A percentile compares a stretch with the other conserved stretches of the same genome.
phyloP scores from a whole-genome alignment of 1,140 invertebrate species.

The Drosophila chauvacae region DNA sequence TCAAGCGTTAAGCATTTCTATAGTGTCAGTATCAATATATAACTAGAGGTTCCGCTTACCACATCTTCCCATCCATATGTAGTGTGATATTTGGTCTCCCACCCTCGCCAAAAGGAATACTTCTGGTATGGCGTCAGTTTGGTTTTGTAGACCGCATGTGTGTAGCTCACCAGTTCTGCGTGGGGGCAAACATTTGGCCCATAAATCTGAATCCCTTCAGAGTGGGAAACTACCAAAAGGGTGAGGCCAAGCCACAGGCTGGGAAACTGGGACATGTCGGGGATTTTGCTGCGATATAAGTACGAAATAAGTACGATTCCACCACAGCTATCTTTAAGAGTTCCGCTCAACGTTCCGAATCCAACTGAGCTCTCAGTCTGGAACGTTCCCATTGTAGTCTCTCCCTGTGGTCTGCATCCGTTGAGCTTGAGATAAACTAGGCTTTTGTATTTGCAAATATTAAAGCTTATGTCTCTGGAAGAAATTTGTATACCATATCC shows the following conservation, averaged over 20 bases:
- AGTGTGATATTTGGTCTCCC: constrained; percentile 13
- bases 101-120: constrained; percentile 3
- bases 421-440: constrained; percentile 16
- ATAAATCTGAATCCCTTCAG: not conserved
- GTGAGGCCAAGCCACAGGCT: not conserved
- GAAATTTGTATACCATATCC: constrained; percentile 1
- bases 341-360: constrained; percentile 16
- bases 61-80: not conserved
- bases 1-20: not conserved
- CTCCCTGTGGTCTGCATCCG: constrained; percentile 4
- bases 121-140: not conserved
- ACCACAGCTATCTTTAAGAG: not conserved
- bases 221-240: not conserved
- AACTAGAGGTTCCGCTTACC: not conserved
- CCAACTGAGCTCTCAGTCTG: constrained; percentile 24
- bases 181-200: not conserved
- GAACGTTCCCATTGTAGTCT: not conserved
- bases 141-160: not conserved
- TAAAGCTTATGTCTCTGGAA: not conserved
- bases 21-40: not conserved
- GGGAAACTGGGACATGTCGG: constrained; percentile 4
- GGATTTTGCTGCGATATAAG: not conserved
- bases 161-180: not conserved
- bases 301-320: not conserved
- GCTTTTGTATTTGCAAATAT: constrained; percentile 4